Evolutionary conservation across 2,888 invertebrate genomes (phyloP).

Genomic region (Netelia virgata): DNA sequence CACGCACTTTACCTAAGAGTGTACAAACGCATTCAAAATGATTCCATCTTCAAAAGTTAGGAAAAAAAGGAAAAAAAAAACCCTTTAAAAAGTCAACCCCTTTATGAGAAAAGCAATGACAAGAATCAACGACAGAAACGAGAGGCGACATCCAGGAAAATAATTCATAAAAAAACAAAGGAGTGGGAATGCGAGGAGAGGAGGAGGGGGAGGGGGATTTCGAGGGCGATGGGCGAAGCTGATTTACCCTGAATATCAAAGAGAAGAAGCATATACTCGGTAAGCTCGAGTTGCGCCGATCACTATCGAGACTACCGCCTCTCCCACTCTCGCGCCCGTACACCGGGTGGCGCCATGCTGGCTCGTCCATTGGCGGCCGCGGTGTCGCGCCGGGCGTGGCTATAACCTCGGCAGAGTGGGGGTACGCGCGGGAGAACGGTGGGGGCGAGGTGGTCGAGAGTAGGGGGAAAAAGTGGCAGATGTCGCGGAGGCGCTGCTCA

Average conservation of each 20-base stretch:
- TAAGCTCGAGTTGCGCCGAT: constrained; percentile 72
- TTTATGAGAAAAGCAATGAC: neutral
- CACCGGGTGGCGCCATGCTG: constrained; percentile 81
- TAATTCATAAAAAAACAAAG: constrained; percentile 45
- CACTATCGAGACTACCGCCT: constrained; percentile 70
- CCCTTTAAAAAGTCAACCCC: neutral
- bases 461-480: constrained; percentile 57
- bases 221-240: neutral
- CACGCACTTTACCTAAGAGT: too few species aligned
- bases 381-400: constrained; percentile 75
- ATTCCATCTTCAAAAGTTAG: neutral
- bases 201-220: neutral
- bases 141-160: neutral
- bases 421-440: constrained; percentile 16
- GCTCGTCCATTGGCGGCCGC: constrained; percentile 77
- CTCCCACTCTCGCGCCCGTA: constrained; percentile 68
- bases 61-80: neutral
- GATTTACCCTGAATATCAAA: constrained; percentile 45
- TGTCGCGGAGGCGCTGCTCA: constrained; percentile 53
- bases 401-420: constrained; percentile 21
- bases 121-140: neutral
- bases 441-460: constrained; percentile 58
- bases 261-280: constrained; percentile 71
- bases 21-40: too few species aligned
- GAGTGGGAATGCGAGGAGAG: constrained; percentile 2